Evolutionary conservation across 2,113 vertebrate genomes (phyloP).

Genomic region (Aplodontia rufa): DNA sequence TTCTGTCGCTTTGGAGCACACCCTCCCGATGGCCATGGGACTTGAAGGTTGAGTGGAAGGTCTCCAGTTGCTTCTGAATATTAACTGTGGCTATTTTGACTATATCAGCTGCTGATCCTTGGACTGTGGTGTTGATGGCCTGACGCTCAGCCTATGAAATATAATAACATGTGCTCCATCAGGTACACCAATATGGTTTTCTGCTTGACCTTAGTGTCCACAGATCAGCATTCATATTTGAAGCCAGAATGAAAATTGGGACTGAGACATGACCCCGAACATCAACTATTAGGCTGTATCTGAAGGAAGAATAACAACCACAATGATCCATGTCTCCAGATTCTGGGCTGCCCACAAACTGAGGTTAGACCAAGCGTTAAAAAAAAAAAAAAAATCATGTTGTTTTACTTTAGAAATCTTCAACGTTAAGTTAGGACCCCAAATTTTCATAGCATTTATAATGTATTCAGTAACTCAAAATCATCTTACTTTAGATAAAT

Average conservation of each 20-base stretch:
- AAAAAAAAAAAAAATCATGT: background rate
- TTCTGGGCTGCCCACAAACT: background rate
- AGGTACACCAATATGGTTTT: background rate
- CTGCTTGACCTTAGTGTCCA: background rate
- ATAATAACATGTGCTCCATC: background rate
- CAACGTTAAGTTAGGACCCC: background rate
- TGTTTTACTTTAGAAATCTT: conserved; percentile 19
- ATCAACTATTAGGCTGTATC: background rate
- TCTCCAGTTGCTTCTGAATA: conserved; percentile 91
- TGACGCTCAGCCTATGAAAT: conserved; percentile 93
- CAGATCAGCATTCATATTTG: background rate
- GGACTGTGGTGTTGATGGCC: conserved; percentile 96
- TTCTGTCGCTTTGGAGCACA: conserved; percentile 56
- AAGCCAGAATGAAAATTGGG: background rate
- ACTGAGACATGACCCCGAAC: background rate
- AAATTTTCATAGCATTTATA: background rate
- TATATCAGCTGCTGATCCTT: conserved; percentile 97
- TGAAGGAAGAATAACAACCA: background rate
- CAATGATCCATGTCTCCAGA: background rate
- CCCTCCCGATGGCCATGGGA: conserved; percentile 90
- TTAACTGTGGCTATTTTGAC: conserved; percentile 96
- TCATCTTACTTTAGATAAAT: background rate
- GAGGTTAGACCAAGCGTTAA: background rate
- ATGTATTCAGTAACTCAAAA: background rate
- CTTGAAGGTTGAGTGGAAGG: conserved; percentile 82